Evolutionary conservation across 2,113 vertebrate genomes (phyloP), one percentile per base, ranked within the genome.

Genomic region (Acanthisitta chloris): DNA sequence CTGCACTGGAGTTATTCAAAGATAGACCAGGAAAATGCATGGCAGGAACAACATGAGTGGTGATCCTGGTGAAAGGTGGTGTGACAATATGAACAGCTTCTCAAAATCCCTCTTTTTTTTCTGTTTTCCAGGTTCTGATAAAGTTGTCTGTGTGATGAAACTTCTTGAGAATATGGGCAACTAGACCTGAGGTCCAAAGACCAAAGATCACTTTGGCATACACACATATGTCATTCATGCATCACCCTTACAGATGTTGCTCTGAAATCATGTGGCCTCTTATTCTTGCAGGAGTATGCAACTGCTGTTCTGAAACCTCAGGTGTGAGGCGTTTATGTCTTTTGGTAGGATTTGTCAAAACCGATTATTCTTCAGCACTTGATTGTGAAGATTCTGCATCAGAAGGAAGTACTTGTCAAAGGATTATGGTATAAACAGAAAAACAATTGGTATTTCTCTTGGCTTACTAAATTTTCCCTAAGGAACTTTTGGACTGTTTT

Each of bases 391-490:
- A 89, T 96, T 81, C 92, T 38, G 83, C 55, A 95, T 96, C 89
- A 93, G 87, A 94, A 86, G 66, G 62, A 96, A 94, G 40, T 16
- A 46, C 72, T 93, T 91, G 42, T 86, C 82, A 96, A 96, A 95
- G 73, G 84, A 96, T 95, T 97, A 93, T 23, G 82, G 45, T 64
- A 87, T 81, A 94, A 94, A 96, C n/a, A 96, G 64, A 81, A 96
- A 96, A 97, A 95, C 94, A 97, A 97, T 88, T 95, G 51, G 14
- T 66, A 26, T 58, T 36, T 86, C 64, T 92, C 83, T 94, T 81
- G 55, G 46, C 40, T 95, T 95, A 84, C 87, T 97, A 88, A 97
- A 93, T 92, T 88, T 79, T 52, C 59, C 79, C 49, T 94, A 55
- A 92, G 57, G 55, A 96, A 77, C 24, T 88, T 42, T 33, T 61